These are phyloP conservation scores for Catonia carolina DNA, from an alignment of 2,888 invertebrate genomes.

Conservation along the genomic window DNA sequence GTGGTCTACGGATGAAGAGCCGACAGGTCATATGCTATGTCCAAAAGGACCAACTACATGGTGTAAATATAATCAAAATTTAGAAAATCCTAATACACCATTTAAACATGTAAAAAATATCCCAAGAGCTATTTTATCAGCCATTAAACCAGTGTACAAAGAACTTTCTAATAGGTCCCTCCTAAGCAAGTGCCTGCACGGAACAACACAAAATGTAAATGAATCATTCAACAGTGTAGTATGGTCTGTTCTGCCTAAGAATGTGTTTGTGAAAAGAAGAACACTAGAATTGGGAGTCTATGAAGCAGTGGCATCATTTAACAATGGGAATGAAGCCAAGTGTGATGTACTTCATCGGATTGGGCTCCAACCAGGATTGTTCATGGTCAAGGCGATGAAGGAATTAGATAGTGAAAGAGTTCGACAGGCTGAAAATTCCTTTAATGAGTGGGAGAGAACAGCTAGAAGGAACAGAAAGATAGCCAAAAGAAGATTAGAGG, in stretches of 20 bases:
- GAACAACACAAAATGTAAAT: conserved; percentile 14
- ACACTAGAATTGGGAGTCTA: conserved; percentile 12
- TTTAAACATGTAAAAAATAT: conserved; percentile 3
- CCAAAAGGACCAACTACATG: conserved; percentile 11
- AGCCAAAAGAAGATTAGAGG: too few species aligned
- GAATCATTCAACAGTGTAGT: conserved; percentile 17
- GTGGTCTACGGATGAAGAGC: conserved; percentile 10
- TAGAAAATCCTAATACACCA: conserved; percentile 3
- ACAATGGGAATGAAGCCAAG: too few species aligned
- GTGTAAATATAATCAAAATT: conserved; percentile 16
- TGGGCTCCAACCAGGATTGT: too few species aligned
- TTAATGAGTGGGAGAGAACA: too few species aligned
- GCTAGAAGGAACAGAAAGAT: too few species aligned
- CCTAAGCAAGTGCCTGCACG: conserved; percentile 13
- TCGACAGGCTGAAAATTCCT: too few species aligned
- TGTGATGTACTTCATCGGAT: too few species aligned
- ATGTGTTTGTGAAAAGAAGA: conserved; percentile 8
- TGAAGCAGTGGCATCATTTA: too few species aligned
- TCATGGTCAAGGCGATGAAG: not conserved
- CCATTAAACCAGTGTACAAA: conserved; percentile 14
- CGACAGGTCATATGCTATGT: conserved; percentile 4
- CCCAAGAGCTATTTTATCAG: conserved; percentile 10
- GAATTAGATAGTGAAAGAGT: too few species aligned
- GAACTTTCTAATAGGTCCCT: conserved; percentile 1
- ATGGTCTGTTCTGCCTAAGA: conserved; percentile 15